Conservation (phyloP, 2,797 vertebrate species). For the Oreochromis mossambicus region DNA sequence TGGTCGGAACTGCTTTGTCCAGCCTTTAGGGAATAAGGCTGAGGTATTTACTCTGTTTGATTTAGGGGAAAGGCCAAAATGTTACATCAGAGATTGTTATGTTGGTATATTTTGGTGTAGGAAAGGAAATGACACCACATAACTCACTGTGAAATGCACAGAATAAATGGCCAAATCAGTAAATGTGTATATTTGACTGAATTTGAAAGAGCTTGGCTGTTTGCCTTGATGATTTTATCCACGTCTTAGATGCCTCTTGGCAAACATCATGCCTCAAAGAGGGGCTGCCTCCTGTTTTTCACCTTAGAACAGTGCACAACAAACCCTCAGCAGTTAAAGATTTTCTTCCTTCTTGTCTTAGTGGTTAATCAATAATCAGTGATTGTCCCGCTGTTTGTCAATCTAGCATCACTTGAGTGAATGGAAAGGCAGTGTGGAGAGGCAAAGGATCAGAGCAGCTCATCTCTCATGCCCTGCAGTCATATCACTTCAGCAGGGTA, state of each 20-base stretch:
- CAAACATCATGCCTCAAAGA: slow-evolving; percentile 33
- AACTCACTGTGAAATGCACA: background rate
- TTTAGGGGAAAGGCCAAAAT: background rate
- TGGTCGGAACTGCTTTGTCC: slow-evolving; percentile 64
- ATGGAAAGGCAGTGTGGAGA: slow-evolving; percentile 20
- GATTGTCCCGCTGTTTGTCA: slow-evolving; percentile 49
- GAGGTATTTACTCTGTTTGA: slow-evolving; percentile 29
- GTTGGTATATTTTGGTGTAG: background rate
- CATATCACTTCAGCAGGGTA: slow-evolving; percentile 43
- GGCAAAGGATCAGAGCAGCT: slow-evolving; percentile 36
- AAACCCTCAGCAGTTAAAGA: slow-evolving; percentile 34
- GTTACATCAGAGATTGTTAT: background rate
- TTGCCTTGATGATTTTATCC: slow-evolving; percentile 27
- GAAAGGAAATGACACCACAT: background rate
- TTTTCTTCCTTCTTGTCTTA: slow-evolving; percentile 47
- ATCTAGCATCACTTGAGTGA: slow-evolving; percentile 42
- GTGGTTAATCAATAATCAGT: slow-evolving; percentile 71
- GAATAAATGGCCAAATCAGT: background rate
- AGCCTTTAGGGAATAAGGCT: slow-evolving; percentile 55
- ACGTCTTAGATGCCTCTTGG: slow-evolving; percentile 12
- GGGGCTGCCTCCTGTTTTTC: slow-evolving; percentile 29
- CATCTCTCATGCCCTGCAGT: slow-evolving; percentile 52
- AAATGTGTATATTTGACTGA: background rate
- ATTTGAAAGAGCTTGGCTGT: background rate
- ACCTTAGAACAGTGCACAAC: background rate